Base-by-base conservation (phyloP, 2,888 invertebrate species). In the Pemphredon lugubris region DNA sequence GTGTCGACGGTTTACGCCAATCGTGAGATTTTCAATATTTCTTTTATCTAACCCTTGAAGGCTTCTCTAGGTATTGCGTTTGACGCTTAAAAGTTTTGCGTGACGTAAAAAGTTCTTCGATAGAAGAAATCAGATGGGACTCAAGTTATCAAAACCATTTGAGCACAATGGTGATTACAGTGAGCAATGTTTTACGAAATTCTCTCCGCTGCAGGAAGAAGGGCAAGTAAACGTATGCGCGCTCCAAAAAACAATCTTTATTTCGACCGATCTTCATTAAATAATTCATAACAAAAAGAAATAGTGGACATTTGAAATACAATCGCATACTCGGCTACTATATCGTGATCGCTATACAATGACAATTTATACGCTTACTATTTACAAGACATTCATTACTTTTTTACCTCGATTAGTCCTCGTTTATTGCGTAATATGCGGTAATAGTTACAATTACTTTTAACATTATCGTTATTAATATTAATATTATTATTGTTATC, bases 241-340 rank as follows among this genome's bases (percentile, higher is more conserved):
- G 1, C 26, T 74, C 60, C 47, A 71, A 80, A 80, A 81, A 76
- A 82, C 73, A 76, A 79, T 81, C 65, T 82, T 83, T 84, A 84
- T 83, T 83, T 82, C 75, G 71, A 81, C 66, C 55, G 72, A 81
- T 76, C 73, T 68, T 76, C 69, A 50, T 81, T 71, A 78, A 79
- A 79, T 74, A 70, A 80, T 58, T 78, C 45, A 79, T 82, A 81
- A 84, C 74, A 84, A 82, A 84, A 83, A 73, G 69, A 79, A 81
- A 77, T 60, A 65, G 67, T 79, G 76, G 75, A 83, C 83, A 82
- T 81, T 81, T 76, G 78, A 82, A 83, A 78, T 83, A 84, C 80
- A 84, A 76, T 72, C 68, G 75, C 68, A 73, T 55, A 64, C 58
- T 75, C 67, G 65, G 50, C 71, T 68, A 77, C 70, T 64, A 61